Base-by-base conservation (phyloP, 1,140 invertebrate species). In the Dryas iulia region DNA sequence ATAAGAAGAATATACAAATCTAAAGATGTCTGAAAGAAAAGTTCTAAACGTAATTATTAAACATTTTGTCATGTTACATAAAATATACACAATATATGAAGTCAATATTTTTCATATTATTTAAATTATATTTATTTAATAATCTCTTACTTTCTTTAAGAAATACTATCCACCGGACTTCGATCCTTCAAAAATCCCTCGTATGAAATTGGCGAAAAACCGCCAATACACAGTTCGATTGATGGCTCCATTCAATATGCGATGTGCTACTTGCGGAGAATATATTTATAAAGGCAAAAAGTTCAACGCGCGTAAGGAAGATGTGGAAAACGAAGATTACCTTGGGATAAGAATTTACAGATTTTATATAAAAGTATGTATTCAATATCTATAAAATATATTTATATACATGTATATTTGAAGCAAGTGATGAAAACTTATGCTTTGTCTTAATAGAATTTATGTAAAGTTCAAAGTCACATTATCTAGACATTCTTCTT, bases 101-200 rank as follows among this genome's bases (percentile, higher is more conserved):
- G 30, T 31, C 5, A n/a, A 56, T 26, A 5, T 56, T 24, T 18
- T 24, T 10, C 12, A 56, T 26, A 6, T 25, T 25, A 56, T 56
- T 25, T 26, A 2, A 25, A 25, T 7, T 53, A 14, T 8, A n/a
- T 24, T 12, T 12, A 21, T 56, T 25, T 25, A n/a, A 25, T 56
- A 25, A 7, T 5, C 6, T 11, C 10, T 18, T 25, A 6, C 12
- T 56, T 61, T 77, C 81, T 94, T 94, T 69, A 86, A 99, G 97
- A 99, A 99, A 98, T 99, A 99, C 89, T 99, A 99, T 93, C 99
- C 99, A 0, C 98, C 99, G 82, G 99, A 99, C 94, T 99, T 99
- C 91, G 99, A 99, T 96, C 99, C 99, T 0, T 97, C 97, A 18
- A 99, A 99, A 93, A 99, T 99, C 25, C 98, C 99, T 77, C 97